A percentile compares a stretch with the other conserved stretches of the same genome.
Evolutionary conservation across 2,113 vertebrate genomes (phyloP).

Genomic region (Petromus typicus): DNA sequence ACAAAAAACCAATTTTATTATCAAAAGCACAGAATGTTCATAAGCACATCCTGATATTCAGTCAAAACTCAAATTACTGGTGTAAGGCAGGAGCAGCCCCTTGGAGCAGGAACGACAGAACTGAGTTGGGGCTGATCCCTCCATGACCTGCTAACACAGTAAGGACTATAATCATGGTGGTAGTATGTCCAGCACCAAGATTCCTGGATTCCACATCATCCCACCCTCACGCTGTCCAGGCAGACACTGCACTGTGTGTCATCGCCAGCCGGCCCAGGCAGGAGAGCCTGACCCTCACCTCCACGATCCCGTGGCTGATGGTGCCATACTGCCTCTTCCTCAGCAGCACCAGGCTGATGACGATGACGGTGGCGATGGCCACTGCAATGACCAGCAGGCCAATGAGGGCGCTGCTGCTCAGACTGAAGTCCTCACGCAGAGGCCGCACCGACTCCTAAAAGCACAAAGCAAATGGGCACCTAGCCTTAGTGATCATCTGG

Average conservation of each 20-base stretch:
- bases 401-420: slow-evolving; percentile 95
- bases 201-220: background rate
- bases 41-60: background rate
- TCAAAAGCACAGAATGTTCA: background rate
- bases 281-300: slow-evolving; percentile 88
- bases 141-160: fast-evolving
- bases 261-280: slow-evolving; percentile 42
- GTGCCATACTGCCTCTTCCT: slow-evolving; percentile 98
- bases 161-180: background rate
- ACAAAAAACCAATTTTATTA: background rate
- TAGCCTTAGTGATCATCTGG: background rate
- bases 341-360: slow-evolving; percentile 98
- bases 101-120: background rate
- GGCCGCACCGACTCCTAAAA: slow-evolving; percentile 91
- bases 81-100: background rate
- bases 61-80: background rate
- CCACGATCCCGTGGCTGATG: slow-evolving; percentile 99
- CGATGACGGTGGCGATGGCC: slow-evolving; percentile 96
- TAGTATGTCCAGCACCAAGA: fast-evolving
- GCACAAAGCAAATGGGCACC: background rate
- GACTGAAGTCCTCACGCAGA: slow-evolving; percentile 94
- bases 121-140: background rate
- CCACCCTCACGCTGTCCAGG: too few species aligned
- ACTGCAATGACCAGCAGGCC: slow-evolving; percentile 96
- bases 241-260: too few species aligned